These are phyloP conservation scores for Phytoseiulus persimilis DNA, from an alignment of 2,888 invertebrate genomes.

Conservation along the genomic window DNA sequence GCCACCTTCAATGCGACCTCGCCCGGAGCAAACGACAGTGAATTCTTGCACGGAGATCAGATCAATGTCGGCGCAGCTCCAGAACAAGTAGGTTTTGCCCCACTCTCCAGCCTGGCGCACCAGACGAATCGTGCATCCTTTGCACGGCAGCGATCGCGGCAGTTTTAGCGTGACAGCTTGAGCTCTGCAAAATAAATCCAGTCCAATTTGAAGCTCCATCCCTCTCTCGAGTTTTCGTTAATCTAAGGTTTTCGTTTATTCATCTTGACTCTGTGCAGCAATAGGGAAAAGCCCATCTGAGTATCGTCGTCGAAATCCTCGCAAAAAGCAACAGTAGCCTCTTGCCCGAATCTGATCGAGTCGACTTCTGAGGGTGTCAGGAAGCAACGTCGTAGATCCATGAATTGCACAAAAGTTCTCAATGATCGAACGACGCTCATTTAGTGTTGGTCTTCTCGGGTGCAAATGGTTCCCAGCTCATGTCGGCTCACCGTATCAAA, in stretches of 20 bases:
- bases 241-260: too few relatives aligned
- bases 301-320: constrained; percentile 13
- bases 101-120: constrained; percentile 84
- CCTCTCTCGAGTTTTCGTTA: too few relatives aligned
- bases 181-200: constrained; percentile 58
- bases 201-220: too few relatives aligned
- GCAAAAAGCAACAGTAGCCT: too few relatives aligned
- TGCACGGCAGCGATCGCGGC: constrained; percentile 72
- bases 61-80: constrained; percentile 91
- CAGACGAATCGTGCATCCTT: constrained; percentile 78
- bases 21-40: constrained; percentile 73
- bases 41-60: constrained; percentile 65
- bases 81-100: constrained; percentile 74
- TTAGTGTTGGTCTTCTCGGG: too few relatives aligned
- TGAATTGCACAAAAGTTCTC: too few relatives aligned
- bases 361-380: neutral
- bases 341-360: too few relatives aligned
- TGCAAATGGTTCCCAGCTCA: too few relatives aligned
- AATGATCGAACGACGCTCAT: too few relatives aligned
- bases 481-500: too few relatives aligned
- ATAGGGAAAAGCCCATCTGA: too few relatives aligned
- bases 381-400: too few relatives aligned
- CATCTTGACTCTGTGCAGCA: neutral
- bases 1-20: constrained; percentile 56
- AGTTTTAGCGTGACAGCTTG: constrained; percentile 71